Evolutionary conservation across 2,113 vertebrate species (phyloP), one percentile per base, ranked within the genome.

Genomic region (Prunella fulvescens): DNA sequence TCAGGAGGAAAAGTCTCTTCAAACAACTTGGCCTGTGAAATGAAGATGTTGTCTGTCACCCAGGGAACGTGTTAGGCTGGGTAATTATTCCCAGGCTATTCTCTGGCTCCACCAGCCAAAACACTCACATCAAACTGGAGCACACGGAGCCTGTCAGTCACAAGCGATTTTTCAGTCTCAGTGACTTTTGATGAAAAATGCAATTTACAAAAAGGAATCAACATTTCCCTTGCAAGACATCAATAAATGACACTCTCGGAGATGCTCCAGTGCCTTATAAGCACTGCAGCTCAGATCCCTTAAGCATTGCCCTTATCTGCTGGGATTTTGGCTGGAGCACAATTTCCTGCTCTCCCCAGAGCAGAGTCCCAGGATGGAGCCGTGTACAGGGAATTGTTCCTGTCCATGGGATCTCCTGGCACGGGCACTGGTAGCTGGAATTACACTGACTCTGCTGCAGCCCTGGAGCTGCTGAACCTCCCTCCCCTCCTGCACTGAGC

Each of bases 141-240:
- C 85, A 65, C 74, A 14, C 14, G 78, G 56, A 84, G 69, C 69
- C 81, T 96, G 93, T 86, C 96, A 95, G 77, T 81, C 89, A 95
- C 60, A 8, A 71, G 81, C 9, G 11, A 91, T 81, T 95, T 86
- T 81, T 84, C 95, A 94, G 73, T 94, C 93, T 84, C 82, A 62
- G 23, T 45, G 87, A 91, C 65, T 89, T 81, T 50, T 85, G 93
- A 95, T 76, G 74, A 86, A 87, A 96, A 96, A 95, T 85, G 90
- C 70, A 95, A 89, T 95, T 92, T 95, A 91, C 90, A 71, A 56
- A 84, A 78, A 89, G 81, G 81, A 95, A 94, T 91, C 92, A 92
- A 89, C 87, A 54, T 95, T 86, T 78, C 82, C 56, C 57, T 89
- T 60, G 57, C 93, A 91, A 84, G 92, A 60, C 87, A 95, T 95